Evolutionary conservation across 1,140 invertebrate species (phyloP), one percentile per base, ranked within the genome.

Genomic region (Brachionus sp.): DNA sequence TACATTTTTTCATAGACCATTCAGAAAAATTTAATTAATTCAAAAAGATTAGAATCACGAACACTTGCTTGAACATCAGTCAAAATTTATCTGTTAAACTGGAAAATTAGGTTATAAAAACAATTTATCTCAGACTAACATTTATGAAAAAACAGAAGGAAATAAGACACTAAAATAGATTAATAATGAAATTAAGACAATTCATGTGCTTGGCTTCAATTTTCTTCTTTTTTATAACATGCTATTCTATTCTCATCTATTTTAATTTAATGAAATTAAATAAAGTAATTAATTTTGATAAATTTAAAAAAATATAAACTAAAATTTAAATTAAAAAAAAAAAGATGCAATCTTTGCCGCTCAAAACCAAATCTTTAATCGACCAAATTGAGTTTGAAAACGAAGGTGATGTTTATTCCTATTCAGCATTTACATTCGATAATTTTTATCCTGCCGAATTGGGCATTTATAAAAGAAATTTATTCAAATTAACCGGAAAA

Each of bases 361-460:
- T 3, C 50, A 57, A 1, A 57, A 23, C 5, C 50, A 25, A 4
- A 25, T 25, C 16, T 19, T 19, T 9, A 19, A 19, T 57, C 7
- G 7, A 57, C 19, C 16, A 19, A 9, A 70, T 37, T 37, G 10
- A 3, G 3, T 9, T 42, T 4, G 42, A 75, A 75, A 75, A 75
- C 42, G 70, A 75, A 50, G 70, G 70, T 9, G 70, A 75, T 35
- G 25, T 75, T 75, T 75, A 75, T 25, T 46, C 70, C 13, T 75
- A 75, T 75, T 75, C 70, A 10, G 70, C 70, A 6, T 75, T 75
- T 75, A 75, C 70, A 25, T 46, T 13, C 39, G 70, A 75, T 12
- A 75, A 75, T 9, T 75, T 75, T 19, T 75, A 75, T 46, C 70
- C 70, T 10, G 16, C 42, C 9, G 42, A 75, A 46, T 46, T 46